Evolutionary conservation across 2,797 vertebrate species (phyloP).

Genomic region (Thamnophis elegans): DNA sequence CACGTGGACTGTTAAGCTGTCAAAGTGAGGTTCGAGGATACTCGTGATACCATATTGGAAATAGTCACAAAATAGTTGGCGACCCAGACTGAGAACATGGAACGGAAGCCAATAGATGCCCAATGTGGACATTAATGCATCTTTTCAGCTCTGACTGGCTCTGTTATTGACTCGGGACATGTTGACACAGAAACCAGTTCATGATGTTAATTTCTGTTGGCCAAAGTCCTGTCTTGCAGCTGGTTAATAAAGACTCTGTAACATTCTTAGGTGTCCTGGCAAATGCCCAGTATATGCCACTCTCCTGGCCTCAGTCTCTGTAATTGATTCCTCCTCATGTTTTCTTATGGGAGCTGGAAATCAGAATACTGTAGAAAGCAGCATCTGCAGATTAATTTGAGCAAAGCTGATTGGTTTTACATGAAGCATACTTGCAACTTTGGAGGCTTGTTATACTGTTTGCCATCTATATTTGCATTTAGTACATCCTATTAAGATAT

Average conservation of each 20-base stretch:
- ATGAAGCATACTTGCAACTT: neutral
- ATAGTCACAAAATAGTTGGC: neutral
- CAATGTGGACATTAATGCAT: neutral
- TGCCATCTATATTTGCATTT: neutral
- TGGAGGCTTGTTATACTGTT: neutral
- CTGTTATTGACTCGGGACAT: neutral
- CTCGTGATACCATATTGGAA: neutral
- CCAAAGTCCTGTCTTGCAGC: neutral
- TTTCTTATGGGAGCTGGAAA: neutral
- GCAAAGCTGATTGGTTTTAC: neutral
- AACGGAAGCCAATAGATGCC: neutral
- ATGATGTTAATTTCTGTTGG: neutral
- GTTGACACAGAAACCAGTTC: neutral
- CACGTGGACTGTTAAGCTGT: neutral
- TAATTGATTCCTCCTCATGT: neutral
- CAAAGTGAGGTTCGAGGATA: neutral
- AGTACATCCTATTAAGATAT: constrained; percentile 1
- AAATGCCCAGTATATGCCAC: neutral
- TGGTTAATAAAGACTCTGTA: neutral
- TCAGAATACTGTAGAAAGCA: neutral
- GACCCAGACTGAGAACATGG: neutral
- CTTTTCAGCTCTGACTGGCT: neutral
- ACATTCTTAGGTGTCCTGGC: neutral
- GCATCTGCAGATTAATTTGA: neutral
- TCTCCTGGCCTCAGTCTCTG: neutral